These are phyloP conservation scores for Cancer borealis DNA, from an alignment of 2,888 invertebrate genomes.

Conservation along the genomic window DNA sequence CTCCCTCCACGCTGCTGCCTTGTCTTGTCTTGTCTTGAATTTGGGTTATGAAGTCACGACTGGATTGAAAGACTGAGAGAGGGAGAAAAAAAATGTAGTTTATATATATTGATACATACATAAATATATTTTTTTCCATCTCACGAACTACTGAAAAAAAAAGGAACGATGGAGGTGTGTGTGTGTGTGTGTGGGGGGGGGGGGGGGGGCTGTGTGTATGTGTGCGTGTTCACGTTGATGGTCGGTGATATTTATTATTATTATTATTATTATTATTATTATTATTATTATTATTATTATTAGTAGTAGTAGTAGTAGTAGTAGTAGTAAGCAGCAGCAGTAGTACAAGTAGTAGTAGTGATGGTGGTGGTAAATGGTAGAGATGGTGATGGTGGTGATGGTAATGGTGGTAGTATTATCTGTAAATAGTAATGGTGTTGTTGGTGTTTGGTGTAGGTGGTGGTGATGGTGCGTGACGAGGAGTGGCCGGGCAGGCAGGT, in stretches of 20 bases:
- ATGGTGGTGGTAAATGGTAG: neutral
- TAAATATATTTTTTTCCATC: no score
- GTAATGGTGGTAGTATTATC: neutral
- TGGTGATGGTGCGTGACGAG: conserved; percentile 20
- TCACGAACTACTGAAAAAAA: no score
- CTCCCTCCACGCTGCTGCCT: neutral
- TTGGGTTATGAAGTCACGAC: neutral
- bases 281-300: no score
- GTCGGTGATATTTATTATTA: no score
- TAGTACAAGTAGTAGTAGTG: neutral
- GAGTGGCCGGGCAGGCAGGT: conserved; percentile 8
- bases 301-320: neutral
- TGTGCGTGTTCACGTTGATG: neutral
- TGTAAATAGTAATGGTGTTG: neutral
- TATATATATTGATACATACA: no score
- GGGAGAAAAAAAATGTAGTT: no score
- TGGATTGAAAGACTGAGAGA: neutral
- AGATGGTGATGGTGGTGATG: neutral
- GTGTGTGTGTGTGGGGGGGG: neutral
- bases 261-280: neutral
- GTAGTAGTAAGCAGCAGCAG: neutral
- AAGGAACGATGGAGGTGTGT: neutral
- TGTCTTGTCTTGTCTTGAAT: no score
- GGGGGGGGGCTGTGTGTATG: neutral
- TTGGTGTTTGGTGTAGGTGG: neutral